phyloP scores from a whole-genome alignment of 2,797 vertebrate genomes.

The Varecia variegata region DNA sequence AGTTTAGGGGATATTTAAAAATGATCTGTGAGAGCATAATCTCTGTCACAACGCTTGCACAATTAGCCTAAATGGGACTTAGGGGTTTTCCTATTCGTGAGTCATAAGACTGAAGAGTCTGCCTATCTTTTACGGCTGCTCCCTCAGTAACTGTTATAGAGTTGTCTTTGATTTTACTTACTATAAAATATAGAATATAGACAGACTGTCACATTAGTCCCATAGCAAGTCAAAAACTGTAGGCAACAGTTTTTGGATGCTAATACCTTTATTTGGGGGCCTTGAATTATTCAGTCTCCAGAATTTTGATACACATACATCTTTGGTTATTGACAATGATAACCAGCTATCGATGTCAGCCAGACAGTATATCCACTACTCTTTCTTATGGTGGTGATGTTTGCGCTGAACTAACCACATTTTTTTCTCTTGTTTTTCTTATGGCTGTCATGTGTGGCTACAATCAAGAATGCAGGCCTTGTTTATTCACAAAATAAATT shows the following conservation, averaged over 20 bases:
- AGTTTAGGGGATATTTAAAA: background rate
- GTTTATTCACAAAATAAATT: background rate
- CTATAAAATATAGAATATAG: background rate
- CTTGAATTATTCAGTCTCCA: background rate
- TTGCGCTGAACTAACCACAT: background rate
- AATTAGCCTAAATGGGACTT: slow-evolving; percentile 25
- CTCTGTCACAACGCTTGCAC: background rate
- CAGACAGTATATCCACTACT: background rate
- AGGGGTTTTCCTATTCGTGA: background rate
- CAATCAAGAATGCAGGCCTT: background rate
- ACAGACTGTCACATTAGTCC: background rate
- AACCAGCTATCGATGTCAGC: background rate
- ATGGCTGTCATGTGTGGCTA: background rate
- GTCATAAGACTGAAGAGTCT: background rate
- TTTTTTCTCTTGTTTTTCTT: background rate
- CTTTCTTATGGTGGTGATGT: background rate
- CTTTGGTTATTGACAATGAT: background rate
- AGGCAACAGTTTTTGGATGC: background rate
- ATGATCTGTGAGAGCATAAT: background rate
- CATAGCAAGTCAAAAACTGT: background rate
- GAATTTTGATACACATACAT: background rate
- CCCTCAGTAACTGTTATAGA: background rate
- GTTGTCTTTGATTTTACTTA: background rate
- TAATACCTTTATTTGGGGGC: background rate
- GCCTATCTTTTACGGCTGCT: background rate